Evolutionary conservation across 2,888 invertebrate genomes (phyloP).

Genomic region (Meganola albula): DNA sequence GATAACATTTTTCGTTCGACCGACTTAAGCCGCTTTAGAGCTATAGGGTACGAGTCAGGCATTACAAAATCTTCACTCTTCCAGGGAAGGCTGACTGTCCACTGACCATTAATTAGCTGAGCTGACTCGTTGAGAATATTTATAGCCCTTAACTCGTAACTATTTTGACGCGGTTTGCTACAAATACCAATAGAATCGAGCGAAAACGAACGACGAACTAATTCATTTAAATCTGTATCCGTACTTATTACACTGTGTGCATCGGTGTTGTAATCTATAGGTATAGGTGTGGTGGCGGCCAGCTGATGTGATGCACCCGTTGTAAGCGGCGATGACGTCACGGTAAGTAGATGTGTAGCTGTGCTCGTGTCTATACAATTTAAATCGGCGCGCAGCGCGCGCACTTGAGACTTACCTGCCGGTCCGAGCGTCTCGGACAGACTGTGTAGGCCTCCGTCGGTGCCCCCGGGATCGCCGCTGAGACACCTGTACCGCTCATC

Average conservation of each 20-base stretch:
- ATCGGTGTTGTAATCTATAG: background rate
- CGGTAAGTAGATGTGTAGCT: too few relatives aligned
- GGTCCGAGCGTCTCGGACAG: too few relatives aligned
- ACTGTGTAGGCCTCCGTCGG: too few relatives aligned
- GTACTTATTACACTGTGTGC: too few relatives aligned
- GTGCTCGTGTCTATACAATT: too few relatives aligned
- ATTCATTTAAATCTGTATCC: slow-evolving; percentile 2
- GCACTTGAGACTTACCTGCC: too few relatives aligned
- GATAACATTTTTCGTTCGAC: slow-evolving; percentile 18
- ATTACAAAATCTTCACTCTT: background rate
- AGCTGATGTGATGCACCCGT: too few relatives aligned
- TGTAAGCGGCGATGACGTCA: too few relatives aligned
- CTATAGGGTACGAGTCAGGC: slow-evolving; percentile 9
- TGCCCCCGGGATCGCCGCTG: too few relatives aligned
- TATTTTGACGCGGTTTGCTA: slow-evolving; percentile 3
- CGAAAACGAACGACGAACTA: slow-evolving; percentile 2
- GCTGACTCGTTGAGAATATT: slow-evolving; percentile 1
- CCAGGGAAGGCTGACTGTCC: slow-evolving; percentile 5
- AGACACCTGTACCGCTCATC: too few relatives aligned
- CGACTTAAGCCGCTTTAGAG: slow-evolving; percentile 15
- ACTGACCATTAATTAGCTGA: slow-evolving; percentile 2
- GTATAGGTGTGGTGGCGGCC: too few relatives aligned
- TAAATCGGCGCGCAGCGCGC: background rate
- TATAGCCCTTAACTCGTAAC: slow-evolving; percentile 2
- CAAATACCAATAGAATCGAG: slow-evolving; percentile 5